A percentile compares a stretch with the other conserved stretches of the same genome.
Evolutionary conservation across 2,113 vertebrate species (phyloP).

Genomic region (Zosterops japonicus): DNA sequence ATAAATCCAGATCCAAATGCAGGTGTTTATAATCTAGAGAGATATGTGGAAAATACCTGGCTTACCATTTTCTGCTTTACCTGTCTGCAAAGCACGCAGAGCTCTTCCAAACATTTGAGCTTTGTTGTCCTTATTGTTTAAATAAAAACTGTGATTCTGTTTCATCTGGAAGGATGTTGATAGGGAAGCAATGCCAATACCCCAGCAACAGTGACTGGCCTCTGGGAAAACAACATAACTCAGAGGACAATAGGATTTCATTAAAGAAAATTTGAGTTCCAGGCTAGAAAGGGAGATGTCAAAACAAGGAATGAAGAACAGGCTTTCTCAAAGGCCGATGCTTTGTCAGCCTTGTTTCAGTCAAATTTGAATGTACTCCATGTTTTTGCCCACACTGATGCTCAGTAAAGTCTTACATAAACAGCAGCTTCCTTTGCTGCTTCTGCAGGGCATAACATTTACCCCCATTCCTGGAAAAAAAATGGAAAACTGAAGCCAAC

Average conservation of each 20-base stretch:
- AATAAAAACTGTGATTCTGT: background rate
- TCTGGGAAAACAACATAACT: background rate
- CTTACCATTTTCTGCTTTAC: background rate
- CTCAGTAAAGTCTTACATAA: background rate
- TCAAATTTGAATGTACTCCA: background rate
- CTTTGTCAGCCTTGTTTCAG: background rate
- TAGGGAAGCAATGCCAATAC: background rate
- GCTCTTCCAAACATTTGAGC: background rate
- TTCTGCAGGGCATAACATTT: background rate
- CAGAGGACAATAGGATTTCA: background rate
- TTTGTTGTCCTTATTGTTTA: background rate
- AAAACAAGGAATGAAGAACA: background rate
- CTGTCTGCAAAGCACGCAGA: background rate
- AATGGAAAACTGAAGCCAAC: background rate
- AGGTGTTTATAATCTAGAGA: background rate
- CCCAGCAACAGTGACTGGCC: background rate
- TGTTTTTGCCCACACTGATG: background rate
- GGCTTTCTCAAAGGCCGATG: background rate
- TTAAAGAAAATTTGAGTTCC: background rate
- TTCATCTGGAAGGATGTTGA: background rate
- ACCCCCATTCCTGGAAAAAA: background rate
- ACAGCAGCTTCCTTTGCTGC: background rate
- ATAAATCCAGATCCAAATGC: background rate
- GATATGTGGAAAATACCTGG: background rate
- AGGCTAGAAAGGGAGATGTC: background rate